These are phyloP conservation scores for Caenorhabditis inopinata DNA, from an alignment of 1,140 invertebrate species.

Conservation along the genomic window DNA sequence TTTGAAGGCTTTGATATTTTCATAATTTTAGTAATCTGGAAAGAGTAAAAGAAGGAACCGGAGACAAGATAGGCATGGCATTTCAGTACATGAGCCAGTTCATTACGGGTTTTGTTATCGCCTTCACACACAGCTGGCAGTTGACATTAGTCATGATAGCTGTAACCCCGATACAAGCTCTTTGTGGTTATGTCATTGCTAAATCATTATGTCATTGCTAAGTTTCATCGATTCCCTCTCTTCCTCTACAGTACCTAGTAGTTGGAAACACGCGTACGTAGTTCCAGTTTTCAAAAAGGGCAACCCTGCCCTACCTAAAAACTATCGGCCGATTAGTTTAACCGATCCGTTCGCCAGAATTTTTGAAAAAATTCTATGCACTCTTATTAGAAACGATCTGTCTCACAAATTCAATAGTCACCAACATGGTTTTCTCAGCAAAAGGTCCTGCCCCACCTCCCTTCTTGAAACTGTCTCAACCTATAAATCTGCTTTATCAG, in stretches of 20 bases:
- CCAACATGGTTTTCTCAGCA: too few species aligned
- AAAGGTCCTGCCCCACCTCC: too few species aligned
- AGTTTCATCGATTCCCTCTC: slow-evolving; percentile 73
- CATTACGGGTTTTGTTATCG: slow-evolving; percentile 53
- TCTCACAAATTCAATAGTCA: too few species aligned
- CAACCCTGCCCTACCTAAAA: too few species aligned
- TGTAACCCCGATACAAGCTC: slow-evolving; percentile 53
- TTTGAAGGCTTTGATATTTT: background rate
- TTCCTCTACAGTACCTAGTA: slow-evolving; percentile 78
- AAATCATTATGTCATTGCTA: slow-evolving; percentile 51
- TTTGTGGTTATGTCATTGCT: slow-evolving; percentile 54
- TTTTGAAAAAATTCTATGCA: too few species aligned
- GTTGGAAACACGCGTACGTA: too few species aligned
- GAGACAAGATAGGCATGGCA: slow-evolving; percentile 81
- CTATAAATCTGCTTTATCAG: too few species aligned
- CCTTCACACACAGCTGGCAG: slow-evolving; percentile 61
- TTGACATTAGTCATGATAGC: slow-evolving; percentile 60
- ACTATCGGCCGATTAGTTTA: too few species aligned
- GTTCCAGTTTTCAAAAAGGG: too few species aligned
- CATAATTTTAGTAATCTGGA: slow-evolving; percentile 75
- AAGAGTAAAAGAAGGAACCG: slow-evolving; percentile 83
- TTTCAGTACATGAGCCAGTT: slow-evolving; percentile 69
- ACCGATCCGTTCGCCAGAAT: too few species aligned
- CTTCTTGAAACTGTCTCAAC: too few species aligned
- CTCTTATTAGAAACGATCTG: too few species aligned